phyloP scores from a whole-genome alignment of 2,888 invertebrate species.

The Lathronympha strigana region DNA sequence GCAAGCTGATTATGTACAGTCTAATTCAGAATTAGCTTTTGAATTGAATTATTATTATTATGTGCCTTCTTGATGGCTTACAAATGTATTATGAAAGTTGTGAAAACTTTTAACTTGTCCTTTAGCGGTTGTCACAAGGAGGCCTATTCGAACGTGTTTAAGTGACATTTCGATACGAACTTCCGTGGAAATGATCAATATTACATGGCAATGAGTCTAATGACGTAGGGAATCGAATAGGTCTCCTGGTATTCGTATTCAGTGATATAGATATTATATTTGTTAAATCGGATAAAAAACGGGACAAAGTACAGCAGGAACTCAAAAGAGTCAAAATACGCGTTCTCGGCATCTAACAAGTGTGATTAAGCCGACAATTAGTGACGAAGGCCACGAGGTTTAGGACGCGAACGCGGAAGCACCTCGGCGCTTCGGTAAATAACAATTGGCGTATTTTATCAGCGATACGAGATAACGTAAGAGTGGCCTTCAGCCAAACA shows the following conservation, averaged over 20 bases:
- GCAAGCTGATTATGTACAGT: neutral
- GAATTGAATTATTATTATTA: no score
- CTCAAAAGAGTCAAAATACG: neutral
- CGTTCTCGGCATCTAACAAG: conserved; percentile 8
- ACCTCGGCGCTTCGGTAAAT: conserved; percentile 68
- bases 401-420: conserved; percentile 69
- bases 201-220: no score
- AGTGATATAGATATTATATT: no score
- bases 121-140: no score
- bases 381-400: conserved; percentile 66
- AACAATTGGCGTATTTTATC: conserved; percentile 77
- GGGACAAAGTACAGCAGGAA: conserved; percentile 15
- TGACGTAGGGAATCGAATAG: no score
- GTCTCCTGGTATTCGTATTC: no score
- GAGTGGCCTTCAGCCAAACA: conserved; percentile 62
- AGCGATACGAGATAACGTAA: conserved; percentile 62
- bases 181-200: no score
- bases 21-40: neutral
- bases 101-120: no score
- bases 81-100: no score
- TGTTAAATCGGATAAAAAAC: neutral
- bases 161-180: no score
- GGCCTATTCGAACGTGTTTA: no score
- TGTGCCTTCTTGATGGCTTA: no score
- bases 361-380: conserved; percentile 54